These are phyloP conservation scores for Trichogramma pretiosum DNA, from an alignment of 1,140 invertebrate genomes.

Conservation along the genomic window DNA sequence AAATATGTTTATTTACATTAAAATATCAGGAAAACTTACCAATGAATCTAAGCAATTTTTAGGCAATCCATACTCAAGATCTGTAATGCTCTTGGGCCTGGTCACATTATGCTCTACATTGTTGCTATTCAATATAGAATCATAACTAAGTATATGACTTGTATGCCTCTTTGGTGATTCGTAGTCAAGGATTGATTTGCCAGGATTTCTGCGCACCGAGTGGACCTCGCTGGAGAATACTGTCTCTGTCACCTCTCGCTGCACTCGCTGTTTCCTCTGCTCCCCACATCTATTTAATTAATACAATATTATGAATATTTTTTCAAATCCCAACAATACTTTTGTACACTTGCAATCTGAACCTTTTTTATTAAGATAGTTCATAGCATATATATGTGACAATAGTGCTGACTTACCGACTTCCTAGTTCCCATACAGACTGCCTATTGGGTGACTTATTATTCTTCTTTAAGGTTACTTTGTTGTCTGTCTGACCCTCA, in stretches of 20 bases:
- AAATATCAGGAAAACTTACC: constrained; percentile 27
- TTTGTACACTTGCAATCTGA: no score
- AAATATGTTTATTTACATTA: background rate
- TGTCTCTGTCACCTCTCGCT: constrained; percentile 54
- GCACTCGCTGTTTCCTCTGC: constrained; percentile 44
- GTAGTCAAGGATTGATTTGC: constrained; percentile 41
- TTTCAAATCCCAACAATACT: no score
- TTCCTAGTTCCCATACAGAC: constrained; percentile 55
- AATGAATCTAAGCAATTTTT: constrained; percentile 45
- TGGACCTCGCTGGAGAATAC: constrained; percentile 57
- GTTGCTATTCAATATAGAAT: constrained; percentile 45
- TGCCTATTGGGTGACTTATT: constrained; percentile 51
- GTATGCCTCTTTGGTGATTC: constrained; percentile 40
- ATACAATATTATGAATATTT: constrained; percentile 8
- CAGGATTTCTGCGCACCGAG: constrained; percentile 46
- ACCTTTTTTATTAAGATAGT: no score
- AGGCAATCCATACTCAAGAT: constrained; percentile 41
- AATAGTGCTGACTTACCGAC: constrained; percentile 34
- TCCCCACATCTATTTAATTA: constrained; percentile 41
- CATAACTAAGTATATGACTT: constrained; percentile 38
- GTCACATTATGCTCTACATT: constrained; percentile 42
- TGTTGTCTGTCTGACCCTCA: constrained; percentile 44
- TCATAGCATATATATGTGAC: no score
- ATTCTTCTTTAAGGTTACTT: constrained; percentile 44
- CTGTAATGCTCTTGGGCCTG: constrained; percentile 43